Evolutionary conservation across 2,888 invertebrate genomes (phyloP), one percentile per base, ranked within the genome.

Genomic region (Ichneumon xanthorius): DNA sequence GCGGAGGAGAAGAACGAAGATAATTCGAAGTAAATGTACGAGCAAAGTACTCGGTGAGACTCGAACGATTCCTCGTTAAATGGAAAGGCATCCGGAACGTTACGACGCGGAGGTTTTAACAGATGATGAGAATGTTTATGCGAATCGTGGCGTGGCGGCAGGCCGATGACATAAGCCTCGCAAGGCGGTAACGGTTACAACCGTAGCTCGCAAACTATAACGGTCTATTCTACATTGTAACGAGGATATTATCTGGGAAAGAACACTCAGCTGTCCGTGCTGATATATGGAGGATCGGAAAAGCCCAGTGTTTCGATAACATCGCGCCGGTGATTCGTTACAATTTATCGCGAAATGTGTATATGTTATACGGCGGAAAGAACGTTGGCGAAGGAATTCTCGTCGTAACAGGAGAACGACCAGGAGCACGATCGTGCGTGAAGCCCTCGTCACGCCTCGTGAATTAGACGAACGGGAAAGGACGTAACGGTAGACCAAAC

Each of bases 181-280:
- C 6, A 71, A 37, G 26, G 40, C 58, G 22, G 22, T 55, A 58
- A 11, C 37, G 19, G 55, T 58, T 37, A 33, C 30, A 16, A 4
- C n/a, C 30, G 16, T 45, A 40, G 22, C n/a, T 58, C 33, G 11
- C 11, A 14, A 58, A 58, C 76, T 86, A 84, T 91, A 90, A 91
- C 90, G 91, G 89, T 90, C 86, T 90, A 89, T 87, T 89, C 88
- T 84, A 91, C 86, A 89, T 90, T 87, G 88, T 78, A 61, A 61
- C 33, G 45, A 73, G 37, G 61, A 71, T 19, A 30, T 30, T 63
- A 33, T 63, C 63, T 50, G n/a, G n/a, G 16, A 14, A 40, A 26
- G 45, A 73, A 73, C 45, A 73, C 16, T 11, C 16, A 40, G 19
- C 19, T 16, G 40, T 22, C 33, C 40, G 45, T 30, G 58, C 14